phyloP scores from a whole-genome alignment of 1,140 invertebrate species.

The Drosophila punjabiensis region DNA sequence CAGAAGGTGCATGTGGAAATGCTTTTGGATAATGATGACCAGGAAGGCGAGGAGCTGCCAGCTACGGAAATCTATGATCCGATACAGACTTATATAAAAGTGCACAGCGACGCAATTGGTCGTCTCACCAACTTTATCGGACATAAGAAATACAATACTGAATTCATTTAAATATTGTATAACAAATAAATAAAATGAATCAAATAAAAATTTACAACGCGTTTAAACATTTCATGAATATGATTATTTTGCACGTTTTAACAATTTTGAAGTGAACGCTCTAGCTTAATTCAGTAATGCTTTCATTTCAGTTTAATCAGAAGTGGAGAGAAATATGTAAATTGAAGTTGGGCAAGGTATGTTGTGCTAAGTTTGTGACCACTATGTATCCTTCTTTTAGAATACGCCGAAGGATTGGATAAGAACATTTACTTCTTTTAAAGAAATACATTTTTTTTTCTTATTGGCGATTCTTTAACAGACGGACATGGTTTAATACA shows the following conservation, averaged over 20 bases:
- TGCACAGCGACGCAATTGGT: slow-evolving; percentile 85
- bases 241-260: background rate
- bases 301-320: too few species aligned
- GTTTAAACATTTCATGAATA: background rate
- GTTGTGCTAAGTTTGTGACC: too few species aligned
- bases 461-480: background rate
- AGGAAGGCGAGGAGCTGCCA: slow-evolving; percentile 48
- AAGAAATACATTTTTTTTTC: background rate
- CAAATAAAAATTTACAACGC: background rate
- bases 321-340: too few species aligned
- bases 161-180: slow-evolving; percentile 85
- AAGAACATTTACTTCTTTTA: too few species aligned
- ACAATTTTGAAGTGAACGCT: background rate
- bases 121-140: slow-evolving; percentile 88
- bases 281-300: too few species aligned
- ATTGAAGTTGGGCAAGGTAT: too few species aligned
- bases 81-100: slow-evolving; percentile 56
- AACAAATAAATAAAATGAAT: background rate
- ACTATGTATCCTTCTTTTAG: too few species aligned
- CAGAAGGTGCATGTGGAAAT: slow-evolving; percentile 45
- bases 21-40: slow-evolving; percentile 44
- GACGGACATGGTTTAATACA: background rate
- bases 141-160: slow-evolving; percentile 86
- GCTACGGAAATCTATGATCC: slow-evolving; percentile 70
- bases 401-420: too few species aligned